A percentile compares a stretch with the other conserved stretches of the same genome.
Conservation (phyloP, 92 coral and sea anemone genomes). For the Palythoa heliodiscus region DNA sequence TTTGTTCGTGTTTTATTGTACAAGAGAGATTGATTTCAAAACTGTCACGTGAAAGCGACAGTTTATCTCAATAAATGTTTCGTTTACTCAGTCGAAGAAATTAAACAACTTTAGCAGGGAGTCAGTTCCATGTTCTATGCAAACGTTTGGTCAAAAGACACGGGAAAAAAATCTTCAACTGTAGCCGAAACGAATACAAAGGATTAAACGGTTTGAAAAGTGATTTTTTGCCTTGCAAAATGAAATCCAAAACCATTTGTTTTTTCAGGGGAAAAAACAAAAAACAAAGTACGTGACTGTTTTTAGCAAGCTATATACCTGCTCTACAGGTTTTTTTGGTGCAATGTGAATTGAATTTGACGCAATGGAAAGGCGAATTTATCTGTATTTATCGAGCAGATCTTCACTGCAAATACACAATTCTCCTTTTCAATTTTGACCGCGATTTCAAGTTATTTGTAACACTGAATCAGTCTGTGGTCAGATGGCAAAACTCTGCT, state of each 20-base stretch:
- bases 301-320: background rate
- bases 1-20: slow-evolving; percentile 39
- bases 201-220: background rate
- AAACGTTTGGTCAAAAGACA: background rate
- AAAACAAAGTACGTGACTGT: background rate
- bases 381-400: too few species aligned
- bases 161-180: background rate
- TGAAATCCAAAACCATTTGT: background rate
- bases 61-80: slow-evolving; percentile 14
- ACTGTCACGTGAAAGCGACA: slow-evolving; percentile 41
- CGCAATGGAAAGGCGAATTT: too few species aligned
- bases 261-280: background rate
- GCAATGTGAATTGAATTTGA: too few species aligned
- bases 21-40: slow-evolving; percentile 46
- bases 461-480: too few species aligned
- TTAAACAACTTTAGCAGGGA: background rate
- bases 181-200: background rate
- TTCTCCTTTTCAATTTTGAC: too few species aligned
- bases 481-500: too few species aligned
- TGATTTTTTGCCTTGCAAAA: background rate
- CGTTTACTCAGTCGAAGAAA: slow-evolving; percentile 43
- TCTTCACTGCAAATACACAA: too few species aligned
- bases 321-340: too few species aligned
- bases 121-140: background rate
- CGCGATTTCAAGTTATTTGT: too few species aligned